Evolutionary conservation across 2,797 vertebrate genomes (phyloP).

Genomic region (Gobio occitaniae): DNA sequence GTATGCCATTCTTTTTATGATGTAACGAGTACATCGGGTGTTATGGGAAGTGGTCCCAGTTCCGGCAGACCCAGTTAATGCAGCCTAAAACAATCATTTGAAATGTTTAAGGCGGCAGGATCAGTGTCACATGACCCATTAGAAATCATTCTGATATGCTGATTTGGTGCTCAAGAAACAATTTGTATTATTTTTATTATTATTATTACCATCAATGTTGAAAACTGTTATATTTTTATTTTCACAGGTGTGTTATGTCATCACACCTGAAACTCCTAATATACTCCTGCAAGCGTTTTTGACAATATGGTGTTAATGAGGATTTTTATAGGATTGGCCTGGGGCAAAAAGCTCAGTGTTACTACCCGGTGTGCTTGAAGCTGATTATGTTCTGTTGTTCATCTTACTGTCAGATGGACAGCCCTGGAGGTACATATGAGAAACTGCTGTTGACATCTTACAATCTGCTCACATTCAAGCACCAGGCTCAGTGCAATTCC

Average conservation of each 20-base stretch:
- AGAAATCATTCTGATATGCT: background rate
- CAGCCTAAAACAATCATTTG: no score
- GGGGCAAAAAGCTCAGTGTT: conserved; percentile 4
- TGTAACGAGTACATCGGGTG: no score
- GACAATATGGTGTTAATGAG: background rate
- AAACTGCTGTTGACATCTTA: conserved; percentile 31
- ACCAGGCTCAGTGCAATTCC: conserved; percentile 17
- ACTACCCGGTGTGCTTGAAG: conserved; percentile 3
- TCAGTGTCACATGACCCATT: background rate
- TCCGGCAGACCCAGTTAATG: no score
- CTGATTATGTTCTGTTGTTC: conserved; percentile 26
- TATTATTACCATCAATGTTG: background rate
- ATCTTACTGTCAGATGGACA: conserved; percentile 35
- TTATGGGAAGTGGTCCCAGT: no score
- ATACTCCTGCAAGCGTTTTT: background rate
- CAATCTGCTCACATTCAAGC: conserved; percentile 32
- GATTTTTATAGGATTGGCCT: background rate
- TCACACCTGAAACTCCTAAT: background rate
- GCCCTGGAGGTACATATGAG: conserved; percentile 16
- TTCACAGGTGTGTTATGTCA: background rate
- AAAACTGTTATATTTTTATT: background rate
- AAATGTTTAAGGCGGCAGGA: no score
- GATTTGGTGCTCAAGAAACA: background rate
- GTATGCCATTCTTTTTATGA: no score
- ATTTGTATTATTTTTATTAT: background rate